Conservation (phyloP, 2,888 invertebrate genomes). For the Holacanthella duospinosa region DNA sequence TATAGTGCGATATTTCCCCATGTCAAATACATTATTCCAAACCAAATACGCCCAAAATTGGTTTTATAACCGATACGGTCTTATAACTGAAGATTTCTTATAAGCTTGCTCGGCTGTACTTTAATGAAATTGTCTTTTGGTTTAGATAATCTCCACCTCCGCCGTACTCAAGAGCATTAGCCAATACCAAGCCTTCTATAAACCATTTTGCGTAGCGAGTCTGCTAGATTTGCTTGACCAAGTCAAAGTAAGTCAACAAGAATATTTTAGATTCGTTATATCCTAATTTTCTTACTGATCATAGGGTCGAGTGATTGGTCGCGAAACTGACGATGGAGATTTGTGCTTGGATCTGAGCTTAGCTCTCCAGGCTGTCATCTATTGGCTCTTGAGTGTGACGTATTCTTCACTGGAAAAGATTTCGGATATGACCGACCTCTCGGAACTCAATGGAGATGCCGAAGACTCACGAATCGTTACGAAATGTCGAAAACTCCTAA, state of each 20-base stretch:
- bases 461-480: conserved; percentile 34
- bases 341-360: conserved; percentile 68
- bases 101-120: too few relatives aligned
- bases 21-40: too few relatives aligned
- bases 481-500: conserved; percentile 29
- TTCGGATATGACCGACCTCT: conserved; percentile 26
- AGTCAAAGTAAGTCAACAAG: conserved; percentile 43
- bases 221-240: conserved; percentile 74
- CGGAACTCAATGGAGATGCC: conserved; percentile 27
- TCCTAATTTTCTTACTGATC: neutral
- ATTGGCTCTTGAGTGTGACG: conserved; percentile 66
- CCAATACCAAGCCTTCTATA: conserved; percentile 75
- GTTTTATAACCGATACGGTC: too few relatives aligned
- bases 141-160: conserved; percentile 71
- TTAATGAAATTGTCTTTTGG: neutral
- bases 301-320: conserved; percentile 46
- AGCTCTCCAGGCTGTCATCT: conserved; percentile 66
- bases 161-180: conserved; percentile 78
- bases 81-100: too few relatives aligned
- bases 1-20: too few relatives aligned
- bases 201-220: conserved; percentile 77
- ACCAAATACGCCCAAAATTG: too few relatives aligned
- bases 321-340: conserved; percentile 45
- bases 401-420: conserved; percentile 34
- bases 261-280: neutral